Evolutionary conservation across 2,888 invertebrate genomes (phyloP), one percentile per base, ranked within the genome.

Genomic region (Malacosoma neustria): DNA sequence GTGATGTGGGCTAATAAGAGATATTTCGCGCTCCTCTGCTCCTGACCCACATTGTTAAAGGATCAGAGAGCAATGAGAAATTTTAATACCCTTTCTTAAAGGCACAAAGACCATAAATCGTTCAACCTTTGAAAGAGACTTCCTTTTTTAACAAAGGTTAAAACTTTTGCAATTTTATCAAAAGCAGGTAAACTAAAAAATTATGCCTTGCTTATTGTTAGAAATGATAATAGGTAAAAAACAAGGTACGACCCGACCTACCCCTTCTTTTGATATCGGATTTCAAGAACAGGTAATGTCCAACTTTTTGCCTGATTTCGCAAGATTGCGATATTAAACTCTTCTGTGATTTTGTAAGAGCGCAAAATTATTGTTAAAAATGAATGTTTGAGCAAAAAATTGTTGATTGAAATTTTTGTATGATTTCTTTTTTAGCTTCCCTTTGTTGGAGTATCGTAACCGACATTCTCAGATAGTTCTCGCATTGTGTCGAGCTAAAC

Each of bases 261-360:
- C 84, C 84, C 84, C 75, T 85, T 85, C 82, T 72, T 74, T 75
- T 69, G 51, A 70, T 75, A 68, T 85, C 81, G 57, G 71, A 72
- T 84, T 84, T 80, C 85, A 80, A 63, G 64, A 81, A 84, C 85
- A 85, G 85, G 85, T 85, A 85, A 81, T 54, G 66, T 72, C 62
- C 64, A 68, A 63, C 54, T 77, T 77, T 64, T 79, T 79, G 74
- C 74, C 65, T 65, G 63, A 64, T 65, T 72, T 82, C 30, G 37
- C 22, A 22, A 22, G 22, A 33, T 75, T 56, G 75, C 77, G 72
- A 79, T 75, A 75, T 71, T 63, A 63, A 81, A 79, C 75, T 81
- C 77, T 80, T 80, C 70, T 67, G 58, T 63, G 57, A 66, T 61
- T 54, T 57, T 58, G 56, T 71, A 82, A 80, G 73, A 76, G 52